These are phyloP conservation scores for Syrphus vitripennis DNA, from an alignment of 2,888 invertebrate genomes.

Conservation along the genomic window DNA sequence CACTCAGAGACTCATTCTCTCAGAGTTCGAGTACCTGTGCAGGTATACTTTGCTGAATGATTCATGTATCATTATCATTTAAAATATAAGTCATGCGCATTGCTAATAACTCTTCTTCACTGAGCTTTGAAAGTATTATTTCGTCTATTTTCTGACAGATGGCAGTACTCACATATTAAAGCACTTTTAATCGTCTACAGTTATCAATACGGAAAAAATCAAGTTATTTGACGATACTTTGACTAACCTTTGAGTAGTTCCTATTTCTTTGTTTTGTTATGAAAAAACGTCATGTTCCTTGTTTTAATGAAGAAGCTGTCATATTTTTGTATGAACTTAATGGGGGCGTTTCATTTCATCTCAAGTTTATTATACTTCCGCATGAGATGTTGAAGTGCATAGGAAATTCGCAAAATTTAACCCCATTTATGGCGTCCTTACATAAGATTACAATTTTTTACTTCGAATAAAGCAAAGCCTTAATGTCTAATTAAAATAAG, in stretches of 20 bases:
- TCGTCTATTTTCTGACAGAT: slow-evolving; percentile 41
- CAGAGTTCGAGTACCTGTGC: neutral
- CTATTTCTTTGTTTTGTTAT: neutral
- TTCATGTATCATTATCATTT: neutral
- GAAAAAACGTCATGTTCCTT: no score
- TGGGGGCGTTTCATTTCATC: slow-evolving; percentile 23
- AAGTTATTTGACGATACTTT: neutral
- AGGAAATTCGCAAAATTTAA: neutral
- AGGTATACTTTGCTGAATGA: neutral
- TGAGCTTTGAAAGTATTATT: neutral
- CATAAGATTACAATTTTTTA: neutral
- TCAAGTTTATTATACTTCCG: neutral
- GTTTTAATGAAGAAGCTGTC: slow-evolving; percentile 18
- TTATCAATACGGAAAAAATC: neutral
- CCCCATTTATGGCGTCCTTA: no score
- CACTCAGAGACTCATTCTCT: no score
- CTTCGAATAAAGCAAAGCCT: neutral
- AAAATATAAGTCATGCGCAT: slow-evolving; percentile 48
- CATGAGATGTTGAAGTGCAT: neutral
- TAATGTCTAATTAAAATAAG: no score
- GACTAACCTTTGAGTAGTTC: neutral
- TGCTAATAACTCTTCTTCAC: neutral
- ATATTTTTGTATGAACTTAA: slow-evolving; percentile 28
- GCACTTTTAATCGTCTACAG: neutral
- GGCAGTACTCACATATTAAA: neutral